These are phyloP conservation scores for Dryocosmus kuriphilus DNA, from an alignment of 2,888 invertebrate species.

Conservation along the genomic window DNA sequence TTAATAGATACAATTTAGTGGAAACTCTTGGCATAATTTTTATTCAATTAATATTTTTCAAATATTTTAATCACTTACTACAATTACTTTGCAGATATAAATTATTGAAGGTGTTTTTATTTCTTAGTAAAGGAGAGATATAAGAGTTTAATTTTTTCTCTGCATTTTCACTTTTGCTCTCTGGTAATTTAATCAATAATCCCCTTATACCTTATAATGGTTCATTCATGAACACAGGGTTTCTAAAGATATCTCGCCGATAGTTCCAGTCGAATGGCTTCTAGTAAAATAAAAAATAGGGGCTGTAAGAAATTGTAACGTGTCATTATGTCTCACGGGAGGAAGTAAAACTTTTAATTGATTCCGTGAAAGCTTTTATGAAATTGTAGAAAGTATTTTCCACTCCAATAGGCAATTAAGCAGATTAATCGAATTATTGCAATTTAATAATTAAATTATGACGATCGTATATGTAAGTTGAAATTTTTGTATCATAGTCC, in stretches of 20 bases:
- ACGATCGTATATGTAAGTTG: too few species aligned
- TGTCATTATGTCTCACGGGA: not conserved
- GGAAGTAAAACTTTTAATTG: not conserved
- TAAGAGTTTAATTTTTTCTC: not conserved
- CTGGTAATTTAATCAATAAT: constrained; percentile 9
- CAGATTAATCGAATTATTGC: too few species aligned
- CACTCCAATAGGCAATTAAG: not conserved
- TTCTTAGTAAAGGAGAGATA: not conserved
- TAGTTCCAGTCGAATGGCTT: constrained; percentile 13
- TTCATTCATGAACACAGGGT: constrained; percentile 5
- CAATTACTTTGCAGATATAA: too few species aligned
- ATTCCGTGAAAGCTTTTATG: not conserved
- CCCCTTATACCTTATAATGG: constrained; percentile 6
- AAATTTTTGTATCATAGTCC: too few species aligned
- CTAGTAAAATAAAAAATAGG: not conserved
- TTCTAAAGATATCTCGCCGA: not conserved
- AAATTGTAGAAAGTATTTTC: not conserved
- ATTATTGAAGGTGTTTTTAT: too few species aligned
- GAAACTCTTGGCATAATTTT: too few species aligned
- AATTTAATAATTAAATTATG: too few species aligned
- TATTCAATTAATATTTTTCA: too few species aligned
- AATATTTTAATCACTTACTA: too few species aligned
- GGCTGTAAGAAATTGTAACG: not conserved
- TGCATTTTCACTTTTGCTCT: constrained; percentile 2
- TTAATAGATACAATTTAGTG: too few species aligned